Conservation (phyloP, 2,113 vertebrate species). For the human (Homo sapiens) region DNA sequence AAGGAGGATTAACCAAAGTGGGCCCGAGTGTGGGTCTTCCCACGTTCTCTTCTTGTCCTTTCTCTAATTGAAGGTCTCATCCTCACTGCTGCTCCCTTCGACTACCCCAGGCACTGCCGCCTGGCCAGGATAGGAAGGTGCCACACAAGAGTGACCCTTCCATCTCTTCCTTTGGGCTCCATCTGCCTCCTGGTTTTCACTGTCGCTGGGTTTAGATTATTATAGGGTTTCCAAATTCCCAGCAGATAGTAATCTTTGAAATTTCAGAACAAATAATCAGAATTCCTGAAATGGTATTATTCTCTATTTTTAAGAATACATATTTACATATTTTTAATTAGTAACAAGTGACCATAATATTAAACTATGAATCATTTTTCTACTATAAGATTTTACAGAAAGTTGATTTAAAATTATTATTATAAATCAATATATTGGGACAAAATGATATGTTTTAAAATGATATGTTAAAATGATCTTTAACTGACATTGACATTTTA, state of each 20-base stretch:
- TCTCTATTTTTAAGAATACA: background rate
- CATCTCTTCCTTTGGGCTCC: background rate
- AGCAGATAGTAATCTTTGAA: background rate
- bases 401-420: background rate
- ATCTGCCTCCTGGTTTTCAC: background rate
- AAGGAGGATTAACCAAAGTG: background rate
- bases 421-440: background rate
- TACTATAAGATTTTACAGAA: background rate
- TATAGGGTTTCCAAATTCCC: background rate
- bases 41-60: accelerated
- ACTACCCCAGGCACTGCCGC: background rate
- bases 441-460: background rate
- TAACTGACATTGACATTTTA: background rate
- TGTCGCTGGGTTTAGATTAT: background rate
- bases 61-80: background rate
- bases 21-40: background rate
- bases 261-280: background rate
- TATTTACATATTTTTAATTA: background rate
- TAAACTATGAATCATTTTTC: background rate
- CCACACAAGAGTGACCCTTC: background rate
- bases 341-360: background rate
- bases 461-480: background rate
- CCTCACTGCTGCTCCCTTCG: background rate
- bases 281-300: background rate
- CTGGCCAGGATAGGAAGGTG: background rate